A percentile compares a stretch with the other conserved stretches of the same genome.
These are phyloP conservation scores for Molanna angustata DNA, from an alignment of 2,888 invertebrate genomes.

Conservation along the genomic window DNA sequence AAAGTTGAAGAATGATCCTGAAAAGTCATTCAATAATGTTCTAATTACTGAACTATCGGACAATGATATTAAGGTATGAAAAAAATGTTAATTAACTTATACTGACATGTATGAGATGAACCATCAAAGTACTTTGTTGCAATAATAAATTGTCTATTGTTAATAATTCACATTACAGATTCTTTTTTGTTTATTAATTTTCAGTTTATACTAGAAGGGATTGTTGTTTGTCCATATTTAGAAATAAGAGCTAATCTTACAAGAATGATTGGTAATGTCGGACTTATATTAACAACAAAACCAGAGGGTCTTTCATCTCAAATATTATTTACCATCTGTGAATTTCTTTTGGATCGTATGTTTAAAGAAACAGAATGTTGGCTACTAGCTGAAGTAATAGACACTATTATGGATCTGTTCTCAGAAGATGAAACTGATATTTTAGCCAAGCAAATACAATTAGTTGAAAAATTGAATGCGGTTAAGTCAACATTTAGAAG, in stretches of 20 bases:
- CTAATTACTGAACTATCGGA: conserved; percentile 57
- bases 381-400: conserved; percentile 72
- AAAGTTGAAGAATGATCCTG: conserved; percentile 55
- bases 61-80: conserved; percentile 54
- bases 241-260: conserved; percentile 60
- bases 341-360: conserved; percentile 61
- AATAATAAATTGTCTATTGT: too few relatives aligned
- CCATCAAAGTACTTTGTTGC: too few relatives aligned
- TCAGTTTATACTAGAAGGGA: conserved; percentile 54
- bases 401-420: conserved; percentile 74
- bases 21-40: conserved; percentile 37
- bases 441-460: conserved; percentile 60
- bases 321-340: conserved; percentile 43
- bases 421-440: conserved; percentile 71
- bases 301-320: conserved; percentile 39
- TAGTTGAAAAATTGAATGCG: conserved; percentile 59
- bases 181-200: too few relatives aligned
- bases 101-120: too few relatives aligned
- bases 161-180: too few relatives aligned
- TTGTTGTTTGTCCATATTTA: conserved; percentile 51
- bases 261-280: conserved; percentile 58
- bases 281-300: conserved; percentile 48
- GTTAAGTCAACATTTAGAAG: conserved; percentile 61
- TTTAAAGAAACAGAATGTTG: conserved; percentile 65
- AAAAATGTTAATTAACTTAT: too few relatives aligned